phyloP scores from a whole-genome alignment of 2,113 vertebrate genomes.

The Deroptyus accipitrinus region DNA sequence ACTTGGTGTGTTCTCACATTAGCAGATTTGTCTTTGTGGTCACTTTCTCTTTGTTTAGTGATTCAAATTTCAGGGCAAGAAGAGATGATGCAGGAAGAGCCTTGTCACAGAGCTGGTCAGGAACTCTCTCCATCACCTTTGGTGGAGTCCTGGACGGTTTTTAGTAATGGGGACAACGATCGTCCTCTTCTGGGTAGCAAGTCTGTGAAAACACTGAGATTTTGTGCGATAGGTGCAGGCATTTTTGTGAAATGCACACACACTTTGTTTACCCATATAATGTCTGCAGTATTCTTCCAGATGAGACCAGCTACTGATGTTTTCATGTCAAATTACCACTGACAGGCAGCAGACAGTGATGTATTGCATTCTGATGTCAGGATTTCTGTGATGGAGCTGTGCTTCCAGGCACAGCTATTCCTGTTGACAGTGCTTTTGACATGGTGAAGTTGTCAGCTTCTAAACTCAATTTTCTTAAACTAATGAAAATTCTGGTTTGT shows the following conservation, averaged over 20 bases:
- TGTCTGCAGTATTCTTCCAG: neutral
- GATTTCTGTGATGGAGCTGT: neutral
- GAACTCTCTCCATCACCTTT: neutral
- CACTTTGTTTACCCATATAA: neutral
- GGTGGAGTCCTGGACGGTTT: neutral
- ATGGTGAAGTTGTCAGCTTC: neutral
- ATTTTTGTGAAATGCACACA: neutral
- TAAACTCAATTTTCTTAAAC: neutral
- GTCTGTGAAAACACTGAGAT: neutral
- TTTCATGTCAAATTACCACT: slow-evolving; percentile 5
- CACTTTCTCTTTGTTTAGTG: neutral
- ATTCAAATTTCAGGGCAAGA: neutral
- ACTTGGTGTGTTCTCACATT: accelerated
- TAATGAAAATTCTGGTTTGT: neutral
- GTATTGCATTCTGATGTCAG: neutral
- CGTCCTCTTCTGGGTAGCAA: neutral
- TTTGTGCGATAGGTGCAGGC: neutral
- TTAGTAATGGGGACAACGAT: neutral
- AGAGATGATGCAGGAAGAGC: neutral
- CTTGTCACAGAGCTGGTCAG: neutral
- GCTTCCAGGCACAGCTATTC: neutral
- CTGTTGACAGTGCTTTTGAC: neutral
- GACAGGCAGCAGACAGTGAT: slow-evolving; percentile 1
- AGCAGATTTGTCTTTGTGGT: neutral
- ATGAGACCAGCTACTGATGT: neutral